phyloP scores from a whole-genome alignment of 2,113 vertebrate species.

The Oceanodroma tethys region DNA sequence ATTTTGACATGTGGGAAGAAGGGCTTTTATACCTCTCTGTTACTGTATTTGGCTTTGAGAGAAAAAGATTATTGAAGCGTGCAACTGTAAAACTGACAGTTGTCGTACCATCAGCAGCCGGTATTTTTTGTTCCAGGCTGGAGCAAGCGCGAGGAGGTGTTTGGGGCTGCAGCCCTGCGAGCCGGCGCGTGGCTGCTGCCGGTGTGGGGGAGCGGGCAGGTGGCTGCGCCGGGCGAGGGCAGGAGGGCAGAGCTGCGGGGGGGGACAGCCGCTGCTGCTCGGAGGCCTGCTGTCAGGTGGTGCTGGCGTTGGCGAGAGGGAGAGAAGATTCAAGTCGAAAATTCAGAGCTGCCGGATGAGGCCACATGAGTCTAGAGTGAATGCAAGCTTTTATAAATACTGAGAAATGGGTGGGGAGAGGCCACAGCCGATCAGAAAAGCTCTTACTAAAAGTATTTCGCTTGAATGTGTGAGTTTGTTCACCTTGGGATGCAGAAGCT shows the following conservation, averaged over 20 bases:
- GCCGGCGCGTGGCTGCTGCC: background rate
- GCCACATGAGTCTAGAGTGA: background rate
- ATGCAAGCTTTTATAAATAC: background rate
- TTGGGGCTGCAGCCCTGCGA: background rate
- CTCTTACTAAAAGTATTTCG: background rate
- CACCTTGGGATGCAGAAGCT: background rate
- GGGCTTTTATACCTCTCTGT: background rate
- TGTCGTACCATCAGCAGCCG: slow-evolving; percentile 9
- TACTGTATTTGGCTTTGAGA: background rate
- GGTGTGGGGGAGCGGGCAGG: background rate
- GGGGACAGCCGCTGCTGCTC: background rate
- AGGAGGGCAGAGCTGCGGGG: background rate
- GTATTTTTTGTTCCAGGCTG: background rate
- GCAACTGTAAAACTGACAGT: background rate
- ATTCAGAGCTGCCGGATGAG: background rate
- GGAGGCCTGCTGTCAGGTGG: background rate
- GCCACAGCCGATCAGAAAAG: background rate
- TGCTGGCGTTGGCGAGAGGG: background rate
- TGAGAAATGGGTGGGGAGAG: background rate
- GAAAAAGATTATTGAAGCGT: background rate
- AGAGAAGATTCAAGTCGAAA: background rate
- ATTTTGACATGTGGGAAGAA: background rate
- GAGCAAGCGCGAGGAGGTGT: background rate
- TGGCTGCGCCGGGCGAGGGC: background rate
- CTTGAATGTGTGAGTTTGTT: background rate